Evolutionary conservation across 2,888 invertebrate genomes (phyloP), one percentile per base, ranked within the genome.

Genomic region (Helleia helle): DNA sequence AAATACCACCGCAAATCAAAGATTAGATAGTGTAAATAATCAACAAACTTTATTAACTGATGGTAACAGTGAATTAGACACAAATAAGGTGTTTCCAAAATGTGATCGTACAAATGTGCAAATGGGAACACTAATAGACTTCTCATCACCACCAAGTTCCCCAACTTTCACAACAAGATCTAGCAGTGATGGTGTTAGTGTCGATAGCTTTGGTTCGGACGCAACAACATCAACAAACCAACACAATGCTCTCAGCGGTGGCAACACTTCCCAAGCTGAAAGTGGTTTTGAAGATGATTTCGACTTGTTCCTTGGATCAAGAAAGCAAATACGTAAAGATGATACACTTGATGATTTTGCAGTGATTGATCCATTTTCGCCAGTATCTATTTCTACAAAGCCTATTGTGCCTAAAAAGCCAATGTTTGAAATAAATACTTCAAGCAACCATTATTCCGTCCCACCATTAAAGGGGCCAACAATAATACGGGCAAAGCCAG

Each of bases 231-330:
- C 84, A 24, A 85, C 83, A 3, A 84, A 79, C 38, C 87, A 88
- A 51, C 87, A 86, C 39, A 77, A 80, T 45, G 67, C 75, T 14
- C 71, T 84, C 27, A 86, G 83, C 51, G 89, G 88, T 56, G 90
- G 91, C 9, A 90, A 88, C 58, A 87, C 88, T 4, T 91, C 91
- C 3, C 90, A 91, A 61, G 89, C 90, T 29, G 92, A 92, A 62
- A 92, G 92, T 71, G 92, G 93, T 2, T 94, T 94, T 62, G 94
- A 94, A 68, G 94, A 93, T 75, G 93, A 94, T 64, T 93, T 92
- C 65, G 92, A 93, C 62, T 80, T 89, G 31, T 89, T 89, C 55
- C 80, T 89, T 3, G 74, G 74, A 51, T 66, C 81, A 47, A 72
- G 75, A 56, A 87, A 80, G 56, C 62, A 59, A 34, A 52, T 68